Conservation (phyloP, 2,797 vertebrate species). For the Liparis tanakae region DNA sequence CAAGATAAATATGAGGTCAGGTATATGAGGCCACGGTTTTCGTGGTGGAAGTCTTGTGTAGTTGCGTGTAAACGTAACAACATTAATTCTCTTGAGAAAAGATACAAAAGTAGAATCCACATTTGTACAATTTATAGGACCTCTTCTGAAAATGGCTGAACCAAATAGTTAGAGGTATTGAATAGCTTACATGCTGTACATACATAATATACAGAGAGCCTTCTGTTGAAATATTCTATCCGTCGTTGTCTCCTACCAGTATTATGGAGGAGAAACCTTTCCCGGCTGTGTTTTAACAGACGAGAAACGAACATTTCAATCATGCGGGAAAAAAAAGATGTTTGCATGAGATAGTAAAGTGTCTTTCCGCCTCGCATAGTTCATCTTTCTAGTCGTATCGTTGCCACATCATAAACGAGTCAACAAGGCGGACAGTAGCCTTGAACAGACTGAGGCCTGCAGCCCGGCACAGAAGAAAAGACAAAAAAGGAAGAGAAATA, state of each 20-base stretch:
- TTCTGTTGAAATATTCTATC: background rate
- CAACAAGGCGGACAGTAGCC: constrained; percentile 59
- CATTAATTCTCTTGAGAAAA: background rate
- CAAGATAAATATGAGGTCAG: constrained; percentile 55
- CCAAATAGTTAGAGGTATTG: background rate
- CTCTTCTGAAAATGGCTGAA: background rate
- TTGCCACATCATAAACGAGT: constrained; percentile 73
- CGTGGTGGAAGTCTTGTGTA: background rate
- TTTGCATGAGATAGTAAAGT: constrained; percentile 41
- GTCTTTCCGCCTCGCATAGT: constrained; percentile 55
- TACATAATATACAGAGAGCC: background rate
- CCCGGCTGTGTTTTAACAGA: constrained; percentile 47
- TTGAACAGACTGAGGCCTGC: constrained; percentile 47
- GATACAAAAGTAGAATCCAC: background rate
- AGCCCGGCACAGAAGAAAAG: constrained; percentile 24
- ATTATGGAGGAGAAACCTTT: constrained; percentile 5
- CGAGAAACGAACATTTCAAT: constrained; percentile 46
- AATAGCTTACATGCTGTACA: too few relatives aligned
- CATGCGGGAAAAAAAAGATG: constrained; percentile 42
- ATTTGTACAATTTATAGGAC: background rate
- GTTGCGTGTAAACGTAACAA: background rate
- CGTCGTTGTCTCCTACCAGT: constrained; percentile 19
- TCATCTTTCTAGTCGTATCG: constrained; percentile 62
- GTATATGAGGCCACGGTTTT: background rate
- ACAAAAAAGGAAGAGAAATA: constrained; percentile 24